Evolutionary conservation across 37 sponge, comb jelly and placozoan genomes (phyloP).

Genomic region (Hormiphora californensis): DNA sequence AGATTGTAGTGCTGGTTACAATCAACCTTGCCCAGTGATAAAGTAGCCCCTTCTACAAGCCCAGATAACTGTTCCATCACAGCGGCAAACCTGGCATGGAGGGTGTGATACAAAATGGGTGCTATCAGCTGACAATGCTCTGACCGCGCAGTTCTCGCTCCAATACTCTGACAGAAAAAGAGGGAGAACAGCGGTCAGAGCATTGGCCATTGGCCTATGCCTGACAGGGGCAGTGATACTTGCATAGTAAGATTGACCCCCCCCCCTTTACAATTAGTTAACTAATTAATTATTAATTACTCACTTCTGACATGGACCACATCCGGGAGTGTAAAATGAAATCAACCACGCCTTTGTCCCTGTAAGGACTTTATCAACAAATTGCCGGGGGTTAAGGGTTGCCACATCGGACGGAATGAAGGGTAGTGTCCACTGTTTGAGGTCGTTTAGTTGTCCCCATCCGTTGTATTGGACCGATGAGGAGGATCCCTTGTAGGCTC

Average conservation of each 20-base stretch:
- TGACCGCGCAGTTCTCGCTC: too few relatives aligned
- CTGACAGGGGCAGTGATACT: too few relatives aligned
- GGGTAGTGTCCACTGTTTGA: conserved; percentile 34
- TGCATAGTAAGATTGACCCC: too few relatives aligned
- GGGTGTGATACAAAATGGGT: too few relatives aligned
- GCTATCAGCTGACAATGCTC: too few relatives aligned
- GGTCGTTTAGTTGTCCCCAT: conserved; percentile 44
- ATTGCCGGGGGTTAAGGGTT: not conserved
- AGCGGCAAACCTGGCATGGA: not conserved
- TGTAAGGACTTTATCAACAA: conserved; percentile 6
- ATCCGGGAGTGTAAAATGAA: conserved; percentile 47
- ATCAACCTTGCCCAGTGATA: conserved; percentile 43
- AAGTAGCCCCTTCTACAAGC: not conserved
- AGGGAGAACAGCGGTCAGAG: too few relatives aligned
- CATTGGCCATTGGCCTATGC: too few relatives aligned
- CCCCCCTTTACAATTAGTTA: too few relatives aligned
- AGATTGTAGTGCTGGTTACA: conserved; percentile 27
- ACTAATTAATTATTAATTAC: too few relatives aligned
- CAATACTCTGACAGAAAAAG: too few relatives aligned
- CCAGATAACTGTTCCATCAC: conserved; percentile 35
- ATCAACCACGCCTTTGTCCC: conserved; percentile 18
- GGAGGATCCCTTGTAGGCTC: conserved; percentile 43
- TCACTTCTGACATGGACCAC: conserved; percentile 45
- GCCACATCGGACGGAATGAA: conserved; percentile 45
- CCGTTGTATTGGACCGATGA: conserved; percentile 54